Base-by-base conservation (phyloP, 2,888 invertebrate genomes). In the Clusia tigrina region DNA sequence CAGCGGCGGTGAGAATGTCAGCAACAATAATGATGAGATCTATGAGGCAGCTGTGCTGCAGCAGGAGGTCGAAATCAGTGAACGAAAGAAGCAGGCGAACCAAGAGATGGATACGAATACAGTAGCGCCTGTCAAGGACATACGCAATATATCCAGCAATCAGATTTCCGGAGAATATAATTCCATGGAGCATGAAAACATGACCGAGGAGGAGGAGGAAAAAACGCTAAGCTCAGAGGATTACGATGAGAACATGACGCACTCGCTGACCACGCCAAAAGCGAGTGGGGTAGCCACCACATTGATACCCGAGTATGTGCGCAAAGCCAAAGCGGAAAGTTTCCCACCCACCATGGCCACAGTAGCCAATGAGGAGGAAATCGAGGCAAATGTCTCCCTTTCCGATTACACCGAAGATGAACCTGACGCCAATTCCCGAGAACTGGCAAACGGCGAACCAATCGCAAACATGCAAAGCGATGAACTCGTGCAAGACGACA, bases 221-320 rank as follows among this genome's bases (percentile, higher is more conserved):
- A 64, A 66, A 51, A 56, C 62, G 32, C 46, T 55, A 20, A 59
- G 54, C 38, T 62, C 65, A 24, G 59, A 63, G 48, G 12, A 32
- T 32, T 48, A 48, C 20, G 48, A 48, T 20, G 48, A 48, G 2
- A 48, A 15, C 22, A 5, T 20, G 6, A 22, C 20, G 5, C 6
- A 22, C 18, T 6, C 20, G 22, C 22, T 48, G 48, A 18, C 22
- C 20, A 48, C 48, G 2, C 42, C 42, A 12, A 32, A 32, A 32
- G n/a, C 42, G 42, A 20, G 9, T 5, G 15, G 20, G 5, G 20
- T 63, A 2, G 51, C 52, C 15, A 78, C 78, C 42, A 77, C 79
- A 53, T 71, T 77, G 64, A 74, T 81, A 51, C 81, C 82, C 1
- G 76, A 81, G 20, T 81, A 81, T 73, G 69, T 81, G 64, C 74